These are phyloP conservation scores for Heliconius charithonia DNA, from an alignment of 2,888 invertebrate genomes.

Conservation along the genomic window DNA sequence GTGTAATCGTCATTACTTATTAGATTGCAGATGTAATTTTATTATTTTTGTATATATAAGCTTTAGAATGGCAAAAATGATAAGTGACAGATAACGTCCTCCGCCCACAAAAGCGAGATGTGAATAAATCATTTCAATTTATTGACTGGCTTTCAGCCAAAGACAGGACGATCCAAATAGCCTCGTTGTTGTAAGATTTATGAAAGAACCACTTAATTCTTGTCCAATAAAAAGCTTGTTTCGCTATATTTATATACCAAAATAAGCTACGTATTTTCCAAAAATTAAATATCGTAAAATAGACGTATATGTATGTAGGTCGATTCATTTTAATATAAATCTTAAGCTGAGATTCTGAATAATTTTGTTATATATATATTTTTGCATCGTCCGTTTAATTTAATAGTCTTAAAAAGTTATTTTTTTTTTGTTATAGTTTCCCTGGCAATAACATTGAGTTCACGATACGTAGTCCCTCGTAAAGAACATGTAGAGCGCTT, in stretches of 20 bases:
- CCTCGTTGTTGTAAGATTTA: constrained; percentile 31
- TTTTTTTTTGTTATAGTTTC: too few relatives aligned
- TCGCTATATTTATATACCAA: neutral
- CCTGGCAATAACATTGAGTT: too few relatives aligned
- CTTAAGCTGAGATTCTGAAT: neutral
- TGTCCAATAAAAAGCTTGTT: constrained; percentile 15
- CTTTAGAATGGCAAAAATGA: neutral
- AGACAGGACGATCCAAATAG: constrained; percentile 26
- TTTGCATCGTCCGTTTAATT: too few relatives aligned
- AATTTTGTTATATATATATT: neutral
- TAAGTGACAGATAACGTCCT: neutral
- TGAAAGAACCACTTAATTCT: constrained; percentile 26
- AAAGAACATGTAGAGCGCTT: too few relatives aligned
- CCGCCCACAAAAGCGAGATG: constrained; percentile 6
- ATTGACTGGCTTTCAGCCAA: constrained; percentile 35
- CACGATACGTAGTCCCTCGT: too few relatives aligned
- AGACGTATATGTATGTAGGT: neutral
- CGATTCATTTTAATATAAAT: neutral
- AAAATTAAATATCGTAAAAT: neutral
- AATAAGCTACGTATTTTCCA: neutral
- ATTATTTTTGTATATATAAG: neutral
- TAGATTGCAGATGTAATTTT: neutral
- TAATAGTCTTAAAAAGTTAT: too few relatives aligned
- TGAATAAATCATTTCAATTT: constrained; percentile 29
- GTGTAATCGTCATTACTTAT: neutral